Conservation (phyloP, 2,888 invertebrate species). For the Caenorhabditis becei region DNA sequence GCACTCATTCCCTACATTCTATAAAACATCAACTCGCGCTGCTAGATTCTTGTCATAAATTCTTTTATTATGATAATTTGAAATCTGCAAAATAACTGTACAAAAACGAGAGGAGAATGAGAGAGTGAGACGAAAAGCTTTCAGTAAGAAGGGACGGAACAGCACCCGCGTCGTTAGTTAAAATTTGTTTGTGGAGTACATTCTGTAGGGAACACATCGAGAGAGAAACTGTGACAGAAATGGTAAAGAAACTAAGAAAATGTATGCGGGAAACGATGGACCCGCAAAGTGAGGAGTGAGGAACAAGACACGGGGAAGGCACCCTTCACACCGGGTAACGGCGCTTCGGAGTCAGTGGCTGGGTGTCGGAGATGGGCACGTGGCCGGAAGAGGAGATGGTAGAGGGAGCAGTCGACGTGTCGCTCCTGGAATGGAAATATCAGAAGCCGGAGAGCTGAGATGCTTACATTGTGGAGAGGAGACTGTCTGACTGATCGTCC, state of each 20-base stretch:
- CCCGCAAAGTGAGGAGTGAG: slow-evolving; percentile 42
- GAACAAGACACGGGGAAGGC: background rate
- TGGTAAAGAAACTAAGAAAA: background rate
- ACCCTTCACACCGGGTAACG: slow-evolving; percentile 47
- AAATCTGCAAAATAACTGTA: slow-evolving; percentile 37
- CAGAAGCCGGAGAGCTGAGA: background rate
- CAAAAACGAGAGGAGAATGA: slow-evolving; percentile 26
- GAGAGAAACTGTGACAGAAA: slow-evolving; percentile 15
- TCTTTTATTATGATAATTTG: background rate
- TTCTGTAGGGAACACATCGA: background rate
- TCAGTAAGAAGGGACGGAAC: slow-evolving; percentile 39
- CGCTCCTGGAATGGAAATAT: slow-evolving; percentile 60
- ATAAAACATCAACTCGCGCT: slow-evolving; percentile 54
- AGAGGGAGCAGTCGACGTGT: slow-evolving; percentile 68
- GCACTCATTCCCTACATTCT: slow-evolving; percentile 82
- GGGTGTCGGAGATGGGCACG: slow-evolving; percentile 69
- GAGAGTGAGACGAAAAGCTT: slow-evolving; percentile 33
- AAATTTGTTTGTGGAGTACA: slow-evolving; percentile 30
- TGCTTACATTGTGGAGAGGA: slow-evolving; percentile 69
- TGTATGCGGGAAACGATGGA: slow-evolving; percentile 21
- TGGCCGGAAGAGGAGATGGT: slow-evolving; percentile 71
- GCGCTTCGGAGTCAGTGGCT: slow-evolving; percentile 65
- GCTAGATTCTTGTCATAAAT: slow-evolving; percentile 58
- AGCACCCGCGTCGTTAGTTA: slow-evolving; percentile 49
- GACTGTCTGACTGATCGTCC: slow-evolving; percentile 70